Percentiles rank a stretch among this genome's conserved stretches.
Conservation (phyloP, 2,113 vertebrate species). For the Hydrolagus affinis region DNA sequence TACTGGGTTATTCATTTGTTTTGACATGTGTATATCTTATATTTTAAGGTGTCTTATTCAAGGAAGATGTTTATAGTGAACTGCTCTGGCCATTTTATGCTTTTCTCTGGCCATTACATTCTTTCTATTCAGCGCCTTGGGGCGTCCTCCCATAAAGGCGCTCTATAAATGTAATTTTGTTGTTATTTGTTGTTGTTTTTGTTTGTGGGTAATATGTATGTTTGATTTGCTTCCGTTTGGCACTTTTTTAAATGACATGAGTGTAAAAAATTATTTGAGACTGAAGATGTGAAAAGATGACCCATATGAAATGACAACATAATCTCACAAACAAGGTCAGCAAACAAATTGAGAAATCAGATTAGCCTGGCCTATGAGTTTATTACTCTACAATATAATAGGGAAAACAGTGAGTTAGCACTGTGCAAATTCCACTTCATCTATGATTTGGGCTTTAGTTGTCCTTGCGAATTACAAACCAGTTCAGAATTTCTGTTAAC, state of each 20-base stretch:
- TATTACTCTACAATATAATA: too few relatives aligned
- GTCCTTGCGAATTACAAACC: neutral
- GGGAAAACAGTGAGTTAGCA: too few relatives aligned
- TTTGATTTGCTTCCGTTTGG: neutral
- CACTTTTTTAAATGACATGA: neutral
- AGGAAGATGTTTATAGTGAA: too few relatives aligned
- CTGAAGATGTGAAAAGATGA: neutral
- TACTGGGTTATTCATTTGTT: neutral
- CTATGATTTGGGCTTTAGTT: neutral
- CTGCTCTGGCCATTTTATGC: too few relatives aligned
- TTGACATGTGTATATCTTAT: neutral
- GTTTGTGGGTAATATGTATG: neutral
- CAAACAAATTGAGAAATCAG: too few relatives aligned
- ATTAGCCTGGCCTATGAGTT: too few relatives aligned
- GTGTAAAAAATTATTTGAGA: neutral
- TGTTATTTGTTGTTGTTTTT: neutral
- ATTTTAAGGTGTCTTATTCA: too few relatives aligned
- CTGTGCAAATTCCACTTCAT: neutral
- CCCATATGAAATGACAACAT: neutral
- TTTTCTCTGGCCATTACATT: too few relatives aligned
- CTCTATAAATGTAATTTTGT: neutral
- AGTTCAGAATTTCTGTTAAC: neutral
- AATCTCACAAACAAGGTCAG: neutral
- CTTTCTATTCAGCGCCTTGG: too few relatives aligned
- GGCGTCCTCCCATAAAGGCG: too few relatives aligned